Conservation (phyloP, 2,113 vertebrate species). For the Charadrius vociferus region DNA sequence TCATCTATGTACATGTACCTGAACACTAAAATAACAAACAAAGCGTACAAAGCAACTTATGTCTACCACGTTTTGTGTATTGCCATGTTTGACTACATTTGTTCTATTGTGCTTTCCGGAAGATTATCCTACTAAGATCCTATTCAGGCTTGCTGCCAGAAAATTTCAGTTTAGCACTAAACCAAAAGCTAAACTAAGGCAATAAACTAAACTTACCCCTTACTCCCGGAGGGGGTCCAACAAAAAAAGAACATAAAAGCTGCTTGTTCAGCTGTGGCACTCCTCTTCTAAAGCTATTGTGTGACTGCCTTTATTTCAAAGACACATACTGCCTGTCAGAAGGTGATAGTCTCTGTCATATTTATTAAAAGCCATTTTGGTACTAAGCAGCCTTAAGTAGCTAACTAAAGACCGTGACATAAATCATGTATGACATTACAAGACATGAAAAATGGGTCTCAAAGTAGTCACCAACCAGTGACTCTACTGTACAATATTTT, state of each 20-base stretch:
- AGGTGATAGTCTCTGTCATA: constrained; percentile 39
- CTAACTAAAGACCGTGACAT: not conserved
- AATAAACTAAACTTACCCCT: constrained; percentile 37
- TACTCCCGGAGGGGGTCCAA: not conserved
- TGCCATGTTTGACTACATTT: not conserved
- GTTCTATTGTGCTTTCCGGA: not conserved
- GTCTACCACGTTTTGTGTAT: not conserved
- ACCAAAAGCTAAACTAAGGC: constrained; percentile 12
- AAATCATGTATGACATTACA: not conserved
- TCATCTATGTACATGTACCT: not conserved
- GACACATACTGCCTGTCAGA: constrained; percentile 36
- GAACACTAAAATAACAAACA: not conserved
- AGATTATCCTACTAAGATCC: not conserved
- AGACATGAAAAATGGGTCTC: not conserved
- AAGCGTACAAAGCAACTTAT: not conserved
- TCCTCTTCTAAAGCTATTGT: constrained; percentile 29
- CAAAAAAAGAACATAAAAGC: constrained; percentile 20
- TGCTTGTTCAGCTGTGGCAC: constrained; percentile 39
- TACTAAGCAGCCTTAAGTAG: constrained; percentile 18
- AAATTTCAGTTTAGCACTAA: constrained; percentile 10
- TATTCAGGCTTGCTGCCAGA: constrained; percentile 1
- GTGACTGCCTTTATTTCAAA: not conserved
- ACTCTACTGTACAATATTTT: not conserved
- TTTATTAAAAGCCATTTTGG: constrained; percentile 31
- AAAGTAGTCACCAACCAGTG: not conserved